Percentiles rank a stretch among this genome's conserved stretches.
These are phyloP conservation scores for Camponotus pennsylvanicus DNA, from an alignment of 1,140 invertebrate species.

Conservation along the genomic window DNA sequence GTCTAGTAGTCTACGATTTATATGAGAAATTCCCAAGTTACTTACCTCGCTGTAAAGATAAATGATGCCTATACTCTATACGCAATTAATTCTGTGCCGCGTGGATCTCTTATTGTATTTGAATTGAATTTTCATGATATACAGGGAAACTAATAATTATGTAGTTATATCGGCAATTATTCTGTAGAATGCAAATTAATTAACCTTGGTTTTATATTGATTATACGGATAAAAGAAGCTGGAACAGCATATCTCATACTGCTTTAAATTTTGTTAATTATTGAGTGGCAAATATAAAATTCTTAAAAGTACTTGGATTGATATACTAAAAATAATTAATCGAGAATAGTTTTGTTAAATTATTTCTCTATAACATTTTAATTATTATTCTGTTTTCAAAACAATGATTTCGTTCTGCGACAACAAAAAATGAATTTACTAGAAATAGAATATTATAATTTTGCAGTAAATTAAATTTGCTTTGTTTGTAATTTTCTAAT, in stretches of 20 bases:
- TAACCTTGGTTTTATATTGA: conserved; percentile 11
- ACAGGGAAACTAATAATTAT: not conserved
- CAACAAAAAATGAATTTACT: not conserved
- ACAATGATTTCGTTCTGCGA: not conserved
- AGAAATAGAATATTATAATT: not conserved
- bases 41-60: conserved; percentile 8
- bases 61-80: conserved; percentile 7
- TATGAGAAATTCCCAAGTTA: conserved; percentile 10
- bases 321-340: not conserved
- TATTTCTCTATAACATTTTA: not conserved
- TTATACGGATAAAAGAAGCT: not conserved
- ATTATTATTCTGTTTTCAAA: conserved; percentile 9
- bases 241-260: not conserved
- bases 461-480: conserved; percentile 12
- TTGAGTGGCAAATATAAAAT: not conserved
- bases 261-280: not conserved
- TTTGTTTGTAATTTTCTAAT: not conserved
- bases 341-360: not conserved
- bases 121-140: conserved; percentile 1
- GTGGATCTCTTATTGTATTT: not conserved
- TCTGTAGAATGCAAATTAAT: not conserved
- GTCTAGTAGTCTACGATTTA: not conserved
- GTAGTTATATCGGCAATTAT: conserved; percentile 1
- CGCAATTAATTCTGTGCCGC: not conserved
- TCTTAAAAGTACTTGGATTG: not conserved